Conservation (phyloP, 2,113 vertebrate species). For the Parus major region DNA sequence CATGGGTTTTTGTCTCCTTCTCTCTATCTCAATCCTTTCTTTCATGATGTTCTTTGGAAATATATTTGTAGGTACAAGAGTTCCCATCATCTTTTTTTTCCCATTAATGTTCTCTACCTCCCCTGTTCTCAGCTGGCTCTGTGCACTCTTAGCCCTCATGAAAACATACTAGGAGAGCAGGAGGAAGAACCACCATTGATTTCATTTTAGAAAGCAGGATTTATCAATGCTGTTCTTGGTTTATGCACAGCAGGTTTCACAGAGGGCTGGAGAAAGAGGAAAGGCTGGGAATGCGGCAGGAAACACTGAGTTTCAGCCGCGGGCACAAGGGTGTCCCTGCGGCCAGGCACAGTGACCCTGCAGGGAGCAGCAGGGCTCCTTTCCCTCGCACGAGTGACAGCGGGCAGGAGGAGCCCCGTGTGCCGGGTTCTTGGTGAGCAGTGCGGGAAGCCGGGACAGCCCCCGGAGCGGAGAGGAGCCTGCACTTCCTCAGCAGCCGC, state of each 20-base stretch:
- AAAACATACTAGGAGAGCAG: background rate
- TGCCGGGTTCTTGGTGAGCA: accelerated
- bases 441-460: background rate
- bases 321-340: accelerated
- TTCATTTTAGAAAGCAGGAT: background rate
- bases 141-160: background rate
- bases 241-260: background rate
- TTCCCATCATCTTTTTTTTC: background rate
- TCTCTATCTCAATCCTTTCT: background rate
- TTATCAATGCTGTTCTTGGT: background rate
- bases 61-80: background rate
- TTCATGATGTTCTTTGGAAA: background rate
- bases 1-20: background rate
- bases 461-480: background rate
- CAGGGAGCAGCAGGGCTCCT: background rate
- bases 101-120: background rate
- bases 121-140: background rate
- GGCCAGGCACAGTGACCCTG: background rate
- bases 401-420: background rate
- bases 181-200: background rate
- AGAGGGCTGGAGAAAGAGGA: background rate
- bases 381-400: accelerated
- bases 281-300: accelerated
- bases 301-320: background rate
- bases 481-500: background rate